Conservation (phyloP, 23 tunicate species). For the Diplosoma virens region DNA sequence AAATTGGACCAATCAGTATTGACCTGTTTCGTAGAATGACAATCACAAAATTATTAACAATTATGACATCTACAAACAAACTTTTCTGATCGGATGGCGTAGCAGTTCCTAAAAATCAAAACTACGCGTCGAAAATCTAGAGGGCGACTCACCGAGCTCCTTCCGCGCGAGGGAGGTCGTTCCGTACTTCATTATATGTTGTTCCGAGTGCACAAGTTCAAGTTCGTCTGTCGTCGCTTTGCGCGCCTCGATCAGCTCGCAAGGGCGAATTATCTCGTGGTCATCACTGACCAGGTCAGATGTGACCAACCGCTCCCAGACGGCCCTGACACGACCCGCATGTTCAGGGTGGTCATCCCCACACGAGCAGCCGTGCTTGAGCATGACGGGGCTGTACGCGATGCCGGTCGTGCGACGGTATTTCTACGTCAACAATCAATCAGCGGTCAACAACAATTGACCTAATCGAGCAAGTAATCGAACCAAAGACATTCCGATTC, state of each 20-base stretch:
- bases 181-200: slow-evolving; percentile 81
- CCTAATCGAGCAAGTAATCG: too few species aligned
- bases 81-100: too few species aligned
- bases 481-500: too few species aligned
- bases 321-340: slow-evolving; percentile 60
- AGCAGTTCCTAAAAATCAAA: too few species aligned
- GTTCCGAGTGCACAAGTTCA: slow-evolving; percentile 84
- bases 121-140: too few species aligned
- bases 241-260: slow-evolving; percentile 69
- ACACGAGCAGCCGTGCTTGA: slow-evolving; percentile 87
- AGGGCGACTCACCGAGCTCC: slow-evolving; percentile 55
- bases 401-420: slow-evolving; percentile 86
- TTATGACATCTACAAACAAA: too few species aligned
- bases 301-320: slow-evolving; percentile 53
- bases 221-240: slow-evolving; percentile 95
- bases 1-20: too few species aligned
- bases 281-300: slow-evolving; percentile 25
- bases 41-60: too few species aligned
- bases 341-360: slow-evolving; percentile 81
- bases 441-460: too few species aligned
- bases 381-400: slow-evolving; percentile 82
- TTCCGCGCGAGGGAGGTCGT: slow-evolving; percentile 90
- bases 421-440: too few species aligned
- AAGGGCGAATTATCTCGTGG: neutral
- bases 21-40: too few species aligned